Evolutionary conservation across 2,113 vertebrate genomes (phyloP).

Genomic region (Nanorana parkeri): DNA sequence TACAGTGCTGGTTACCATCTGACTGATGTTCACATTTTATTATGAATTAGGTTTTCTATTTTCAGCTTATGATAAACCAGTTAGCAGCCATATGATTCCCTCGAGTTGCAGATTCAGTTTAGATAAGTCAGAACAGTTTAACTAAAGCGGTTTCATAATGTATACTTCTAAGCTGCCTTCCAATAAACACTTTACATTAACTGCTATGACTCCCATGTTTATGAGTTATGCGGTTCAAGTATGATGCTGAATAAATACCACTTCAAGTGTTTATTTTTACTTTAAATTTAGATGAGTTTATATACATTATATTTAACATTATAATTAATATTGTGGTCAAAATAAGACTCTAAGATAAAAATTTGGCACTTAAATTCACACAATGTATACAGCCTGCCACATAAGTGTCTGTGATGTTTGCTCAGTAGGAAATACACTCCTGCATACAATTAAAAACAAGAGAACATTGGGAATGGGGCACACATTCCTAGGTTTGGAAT

Average conservation of each 20-base stretch:
- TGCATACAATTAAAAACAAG: no score
- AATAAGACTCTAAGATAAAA: no score
- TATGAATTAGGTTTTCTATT: slow-evolving; percentile 17
- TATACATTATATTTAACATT: slow-evolving; percentile 3
- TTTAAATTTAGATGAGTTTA: slow-evolving; percentile 7
- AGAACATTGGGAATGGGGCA: no score
- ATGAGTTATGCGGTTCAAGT: not conserved
- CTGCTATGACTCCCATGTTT: not conserved
- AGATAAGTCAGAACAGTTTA: slow-evolving; percentile 26
- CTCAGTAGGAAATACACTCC: no score
- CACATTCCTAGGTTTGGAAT: no score
- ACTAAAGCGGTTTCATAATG: slow-evolving; percentile 1
- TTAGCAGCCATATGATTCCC: slow-evolving; percentile 14
- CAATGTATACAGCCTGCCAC: no score
- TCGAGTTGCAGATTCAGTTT: slow-evolving; percentile 11
- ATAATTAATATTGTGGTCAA: not conserved
- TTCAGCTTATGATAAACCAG: slow-evolving; percentile 2
- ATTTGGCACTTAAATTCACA: no score
- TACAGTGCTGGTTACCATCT: not conserved
- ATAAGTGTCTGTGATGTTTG: no score
- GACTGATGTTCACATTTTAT: slow-evolving; percentile 10
- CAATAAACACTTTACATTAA: slow-evolving; percentile 39
- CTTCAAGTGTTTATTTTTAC: slow-evolving; percentile 12
- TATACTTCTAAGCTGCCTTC: not conserved
- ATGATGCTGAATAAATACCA: not conserved